Base-by-base conservation (phyloP, 1,140 invertebrate species). In the Sogatella furcifera region DNA sequence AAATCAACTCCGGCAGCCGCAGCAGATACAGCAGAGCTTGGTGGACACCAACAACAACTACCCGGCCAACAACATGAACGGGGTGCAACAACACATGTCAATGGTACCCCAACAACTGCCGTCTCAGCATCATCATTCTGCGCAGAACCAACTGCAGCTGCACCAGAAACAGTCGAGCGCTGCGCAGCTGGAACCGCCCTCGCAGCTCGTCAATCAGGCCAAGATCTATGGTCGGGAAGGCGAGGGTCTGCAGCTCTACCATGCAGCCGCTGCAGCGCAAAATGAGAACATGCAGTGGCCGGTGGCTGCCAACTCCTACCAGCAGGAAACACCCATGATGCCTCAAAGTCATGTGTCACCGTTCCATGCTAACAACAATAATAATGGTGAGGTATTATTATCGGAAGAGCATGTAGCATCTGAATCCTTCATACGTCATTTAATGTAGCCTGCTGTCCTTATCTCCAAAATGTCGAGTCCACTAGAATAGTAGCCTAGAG, bases 141-240 rank as follows among this genome's bases (percentile, higher is more conserved):
- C 15, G 46, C 46, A 49, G 24, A 28, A 28, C 24, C 24, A 28
- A 2, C 11, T 10, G 46, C 46, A 28, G 8, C 11, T 10, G 46
- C 46, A 49, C 11, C 46, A 49, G 17, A 2, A 61, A 56, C 31
- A 28, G 24, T 28, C 24, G 2, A 28, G 24, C 24, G 24, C 24
- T 28, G 15, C 55, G 42, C 21, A 19, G 54, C 21, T 22, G 17
- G 52, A 58, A 31, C n/a, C 53, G 13, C 60, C 54, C 41, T 31
- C 19, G 38, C 53, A 62, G 24, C 60, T 62, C 11, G 44, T 57
- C 9, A 62, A 57, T 34, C 60, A 62, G 38, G 60, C 55, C 5
- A 62, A 62, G 34, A 17, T 57, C 15, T 69, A 67, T 46, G 68
- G 68, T 6, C 60, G 68, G n/a, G 68, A 69, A 60, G 68, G 68